Conservation (phyloP, 2,888 invertebrate genomes). For the Saturnia pavonia region DNA sequence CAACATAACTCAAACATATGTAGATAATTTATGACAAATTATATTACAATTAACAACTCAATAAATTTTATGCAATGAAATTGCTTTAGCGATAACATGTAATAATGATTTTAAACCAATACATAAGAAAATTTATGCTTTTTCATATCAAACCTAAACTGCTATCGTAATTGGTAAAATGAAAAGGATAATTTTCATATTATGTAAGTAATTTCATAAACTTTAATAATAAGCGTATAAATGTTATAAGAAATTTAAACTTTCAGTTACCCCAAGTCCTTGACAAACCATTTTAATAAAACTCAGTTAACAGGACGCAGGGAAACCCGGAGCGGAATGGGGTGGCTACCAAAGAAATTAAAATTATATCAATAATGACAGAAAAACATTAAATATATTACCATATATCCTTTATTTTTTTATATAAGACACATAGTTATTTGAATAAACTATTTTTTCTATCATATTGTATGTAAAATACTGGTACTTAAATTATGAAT, state of each 20-base stretch:
- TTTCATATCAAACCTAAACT: background rate
- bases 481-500: too few relatives aligned
- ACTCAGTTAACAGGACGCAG: too few relatives aligned
- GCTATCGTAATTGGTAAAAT: background rate
- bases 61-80: background rate
- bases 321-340: too few relatives aligned
- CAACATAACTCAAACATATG: background rate
- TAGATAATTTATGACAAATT: background rate
- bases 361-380: too few relatives aligned
- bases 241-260: background rate
- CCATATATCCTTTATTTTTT: too few relatives aligned
- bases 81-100: background rate
- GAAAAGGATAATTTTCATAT: background rate
- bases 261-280: too few relatives aligned
- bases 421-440: too few relatives aligned
- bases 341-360: too few relatives aligned
- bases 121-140: background rate
- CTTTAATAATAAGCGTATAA: background rate
- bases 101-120: background rate
- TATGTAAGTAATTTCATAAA: background rate
- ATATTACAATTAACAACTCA: background rate
- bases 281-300: too few relatives aligned
- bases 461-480: too few relatives aligned
- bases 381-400: too few relatives aligned
- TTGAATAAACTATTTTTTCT: too few relatives aligned